Conservation (phyloP, 2,797 vertebrate species). For the Hemibagrus guttatus region DNA sequence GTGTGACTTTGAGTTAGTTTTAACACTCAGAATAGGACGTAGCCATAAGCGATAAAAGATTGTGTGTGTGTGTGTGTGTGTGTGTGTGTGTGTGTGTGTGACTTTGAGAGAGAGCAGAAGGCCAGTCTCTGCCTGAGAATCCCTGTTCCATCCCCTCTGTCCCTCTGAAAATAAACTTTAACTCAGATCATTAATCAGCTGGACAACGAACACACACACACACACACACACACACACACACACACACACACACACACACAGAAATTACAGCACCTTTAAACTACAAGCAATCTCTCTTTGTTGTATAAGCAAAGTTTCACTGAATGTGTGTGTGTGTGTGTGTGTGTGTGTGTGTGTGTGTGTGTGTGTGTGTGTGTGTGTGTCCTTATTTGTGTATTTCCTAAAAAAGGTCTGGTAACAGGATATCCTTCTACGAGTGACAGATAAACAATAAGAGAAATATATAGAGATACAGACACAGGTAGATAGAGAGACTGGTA, state of each 20-base stretch:
- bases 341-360: constrained; percentile 6
- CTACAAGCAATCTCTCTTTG: not conserved
- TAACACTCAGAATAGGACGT: not conserved
- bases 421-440: constrained; percentile 28
- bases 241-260: not conserved
- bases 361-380: constrained; percentile 12
- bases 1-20: constrained; percentile 15
- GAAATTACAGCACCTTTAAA: not conserved
- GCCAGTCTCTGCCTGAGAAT: constrained; percentile 39
- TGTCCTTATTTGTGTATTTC: constrained; percentile 10
- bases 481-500: not conserved
- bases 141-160: constrained; percentile 10
- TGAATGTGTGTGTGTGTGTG: not conserved
- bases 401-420: not conserved
- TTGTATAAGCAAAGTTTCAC: not conserved
- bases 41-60: not conserved
- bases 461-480: not conserved
- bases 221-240: constrained; percentile 33
- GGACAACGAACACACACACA: constrained; percentile 28
- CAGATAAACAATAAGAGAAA: constrained; percentile 11
- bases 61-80: constrained; percentile 27
- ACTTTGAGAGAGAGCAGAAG: constrained; percentile 45
- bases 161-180: constrained; percentile 17
- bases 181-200: constrained; percentile 49
- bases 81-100: constrained; percentile 44